Evolutionary conservation across 2,797 vertebrate genomes (phyloP), one percentile per base, ranked within the genome.

Genomic region (Acipenser transmontanus): DNA sequence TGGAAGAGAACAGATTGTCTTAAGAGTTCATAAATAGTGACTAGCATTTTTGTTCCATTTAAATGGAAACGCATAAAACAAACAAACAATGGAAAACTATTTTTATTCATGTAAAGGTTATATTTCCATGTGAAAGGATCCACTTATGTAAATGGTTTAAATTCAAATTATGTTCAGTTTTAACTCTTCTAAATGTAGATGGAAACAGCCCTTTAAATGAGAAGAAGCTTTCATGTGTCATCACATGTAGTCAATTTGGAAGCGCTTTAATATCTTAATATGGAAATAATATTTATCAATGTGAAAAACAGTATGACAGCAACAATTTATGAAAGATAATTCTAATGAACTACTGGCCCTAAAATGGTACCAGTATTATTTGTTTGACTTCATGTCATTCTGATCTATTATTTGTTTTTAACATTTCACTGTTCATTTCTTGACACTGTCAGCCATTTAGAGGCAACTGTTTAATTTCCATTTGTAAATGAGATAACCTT

Each of bases 191-290:
- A 34, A 34, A 34, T 34, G 34, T 34, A 34, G 34, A 59, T 7
- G 7, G 14, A 10, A 12, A 34, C 59, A 17, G 49, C n/a, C 20
- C 6, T 12, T 48, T 49, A 56, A 66, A 67, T 63, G 64, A 59
- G 66, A 69, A 47, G 57, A 9, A 52, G 47, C 14, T 7, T 14
- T 47, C 7, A 17, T 61, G 61, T 47, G 34, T 10, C 14, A 65
- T 52, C 59, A 71, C 73, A 63, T 78, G 72, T 77, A 63, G 68
- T 74, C 74, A 72, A 83, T 82, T 77, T 73, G 65, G 62, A 65
- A 66, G 63, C 73, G 75, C 78, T 82, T 71, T 78, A 74, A 75
- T 76, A 71, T 78, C 76, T 82, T 72, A 75, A 64, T 63, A 64
- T 59, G 7, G 8, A 49, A 70, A 80, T 69, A 63, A 68, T 65